Base-by-base conservation (phyloP, 2,797 vertebrate species). In the Acipenser ruthenus region DNA sequence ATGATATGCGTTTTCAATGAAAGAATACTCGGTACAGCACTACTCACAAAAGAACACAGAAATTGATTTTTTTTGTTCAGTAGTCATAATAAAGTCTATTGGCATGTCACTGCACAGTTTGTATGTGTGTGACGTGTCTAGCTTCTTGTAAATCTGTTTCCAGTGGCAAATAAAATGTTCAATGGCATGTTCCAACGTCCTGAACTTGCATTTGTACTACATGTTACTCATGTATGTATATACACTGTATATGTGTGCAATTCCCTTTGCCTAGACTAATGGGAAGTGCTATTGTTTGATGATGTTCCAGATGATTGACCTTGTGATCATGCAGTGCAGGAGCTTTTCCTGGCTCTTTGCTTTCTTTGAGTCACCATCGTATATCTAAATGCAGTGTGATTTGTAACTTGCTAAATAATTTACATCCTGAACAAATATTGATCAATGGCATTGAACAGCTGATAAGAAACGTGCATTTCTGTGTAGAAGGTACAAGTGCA, bases 401-500 rank as follows among this genome's bases (percentile, higher is more conserved):
- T 79, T 81, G 79, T 78, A 82, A 80, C 76, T 74, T 68, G 68
- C 72, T 65, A 50, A 75, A 73, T 80, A 80, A 82, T 85, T 84
- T 82, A 77, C 76, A 79, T 78, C 70, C 64, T 47, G 50, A 60
- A 68, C 64, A 63, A 75, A 13, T 67, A 18, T 50, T 73, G 79
- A 82, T 83, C 80, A 72, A 74, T 75, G 75, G 61, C 70, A 75
- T 72, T 73, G 70, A 75, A 70, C 72, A 75, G 72, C 62, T 55
- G 50, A 65, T 13, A 62, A 71, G 69, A 50, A 67, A 67, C 69
- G 60, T 53, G 50, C 71, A 65, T 72, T 52, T 68, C 70, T 61
- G 60, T 64, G 55, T 13, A 58, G 55, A 58, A n/a, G 9, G 10
- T 10, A 2, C 13, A 10, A n/a, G 55, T n/a, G 6, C 23, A 23